Percentiles rank a stretch among this genome's conserved stretches.
Evolutionary conservation across 2,113 vertebrate genomes (phyloP).

Genomic region (Deroptyus accipitrinus): DNA sequence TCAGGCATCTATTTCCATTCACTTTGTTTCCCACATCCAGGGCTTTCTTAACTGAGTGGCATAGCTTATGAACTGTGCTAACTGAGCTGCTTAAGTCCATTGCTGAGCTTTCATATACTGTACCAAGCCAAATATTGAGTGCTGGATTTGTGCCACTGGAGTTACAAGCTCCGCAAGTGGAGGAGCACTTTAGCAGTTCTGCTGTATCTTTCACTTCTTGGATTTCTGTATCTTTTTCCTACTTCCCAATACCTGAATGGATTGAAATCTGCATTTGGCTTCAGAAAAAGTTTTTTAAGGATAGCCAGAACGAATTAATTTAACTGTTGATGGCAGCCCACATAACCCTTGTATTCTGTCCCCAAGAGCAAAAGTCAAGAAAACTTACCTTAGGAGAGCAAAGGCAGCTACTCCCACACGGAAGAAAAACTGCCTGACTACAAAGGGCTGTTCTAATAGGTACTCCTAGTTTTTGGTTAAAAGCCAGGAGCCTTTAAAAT

Average conservation of each 20-base stretch:
- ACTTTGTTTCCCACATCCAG: neutral
- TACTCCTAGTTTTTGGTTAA: accelerated
- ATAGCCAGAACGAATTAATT: neutral
- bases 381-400: neutral
- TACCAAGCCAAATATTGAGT: neutral
- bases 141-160: neutral
- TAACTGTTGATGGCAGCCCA: neutral
- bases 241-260: accelerated
- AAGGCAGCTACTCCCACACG: neutral
- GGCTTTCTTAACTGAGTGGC: constrained; percentile 33
- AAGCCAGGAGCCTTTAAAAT: neutral
- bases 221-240: neutral
- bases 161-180: neutral
- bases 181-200: neutral
- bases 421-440: neutral
- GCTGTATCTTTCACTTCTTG: neutral
- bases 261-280: neutral
- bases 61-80: constrained; percentile 29
- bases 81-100: constrained; percentile 4
- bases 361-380: neutral
- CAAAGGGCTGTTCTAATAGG: neutral
- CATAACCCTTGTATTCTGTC: neutral
- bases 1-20: constrained; percentile 19
- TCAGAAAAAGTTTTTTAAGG: neutral
- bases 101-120: neutral